A percentile compares a stretch with the other conserved stretches of the same genome.
These are phyloP conservation scores for Drosophila kanekoi DNA, from an alignment of 2,888 invertebrate genomes.

Conservation along the genomic window DNA sequence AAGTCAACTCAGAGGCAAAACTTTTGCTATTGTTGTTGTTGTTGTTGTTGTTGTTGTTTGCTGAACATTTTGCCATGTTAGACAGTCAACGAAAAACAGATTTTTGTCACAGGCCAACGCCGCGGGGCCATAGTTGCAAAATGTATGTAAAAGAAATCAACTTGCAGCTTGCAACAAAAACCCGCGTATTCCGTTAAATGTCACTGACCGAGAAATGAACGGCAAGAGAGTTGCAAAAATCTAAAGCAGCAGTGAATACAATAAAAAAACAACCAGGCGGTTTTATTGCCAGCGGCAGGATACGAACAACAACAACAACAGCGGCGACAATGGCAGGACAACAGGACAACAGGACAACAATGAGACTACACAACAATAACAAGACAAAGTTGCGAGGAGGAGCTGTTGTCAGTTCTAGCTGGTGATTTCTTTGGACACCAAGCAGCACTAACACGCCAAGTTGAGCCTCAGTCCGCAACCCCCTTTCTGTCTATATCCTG, in stretches of 20 bases:
- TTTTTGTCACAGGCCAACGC: conserved; percentile 63
- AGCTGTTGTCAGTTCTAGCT: conserved; percentile 52
- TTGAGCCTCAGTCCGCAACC: conserved; percentile 5
- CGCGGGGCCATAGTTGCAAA: conserved; percentile 47
- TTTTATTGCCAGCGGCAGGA: conserved; percentile 75
- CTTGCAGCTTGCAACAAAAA: conserved; percentile 61
- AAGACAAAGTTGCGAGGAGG: conserved; percentile 28
- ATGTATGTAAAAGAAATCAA: conserved; percentile 63
- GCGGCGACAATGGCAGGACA: conserved; percentile 16
- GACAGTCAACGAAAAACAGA: conserved; percentile 71
- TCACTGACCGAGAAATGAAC: conserved; percentile 77
- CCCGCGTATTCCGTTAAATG: conserved; percentile 64
- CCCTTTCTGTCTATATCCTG: background rate
- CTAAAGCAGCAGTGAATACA: conserved; percentile 44
- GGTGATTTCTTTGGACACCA: conserved; percentile 28
- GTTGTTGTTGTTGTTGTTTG: conserved; percentile 19
- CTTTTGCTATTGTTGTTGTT: conserved; percentile 17
- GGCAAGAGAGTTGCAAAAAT: conserved; percentile 60
- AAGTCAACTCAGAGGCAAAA: conserved; percentile 9
- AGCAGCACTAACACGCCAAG: conserved; percentile 22
- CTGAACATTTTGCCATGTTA: conserved; percentile 48
- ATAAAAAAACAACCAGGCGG: conserved; percentile 36
- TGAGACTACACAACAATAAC: conserved; percentile 34
- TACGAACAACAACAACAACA: conserved; percentile 46
- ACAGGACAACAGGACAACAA: conserved; percentile 39